These are phyloP conservation scores for Erpornis zantholeuca DNA, from an alignment of 2,113 vertebrate genomes.

Conservation along the genomic window DNA sequence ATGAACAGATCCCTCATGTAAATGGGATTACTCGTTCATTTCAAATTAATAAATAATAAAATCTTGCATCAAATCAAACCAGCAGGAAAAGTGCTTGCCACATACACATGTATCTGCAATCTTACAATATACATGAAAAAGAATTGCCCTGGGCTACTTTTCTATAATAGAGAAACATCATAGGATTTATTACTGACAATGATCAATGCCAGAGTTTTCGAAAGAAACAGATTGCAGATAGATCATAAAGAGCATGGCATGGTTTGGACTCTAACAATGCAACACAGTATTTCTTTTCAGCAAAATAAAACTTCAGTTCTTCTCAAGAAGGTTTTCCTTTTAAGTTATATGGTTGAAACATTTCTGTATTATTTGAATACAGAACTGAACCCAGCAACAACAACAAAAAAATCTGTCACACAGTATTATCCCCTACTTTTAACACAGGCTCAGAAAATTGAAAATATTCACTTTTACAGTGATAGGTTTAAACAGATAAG, in stretches of 20 bases:
- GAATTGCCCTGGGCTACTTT: neutral
- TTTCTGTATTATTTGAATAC: neutral
- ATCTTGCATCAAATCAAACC: neutral
- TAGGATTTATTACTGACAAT: neutral
- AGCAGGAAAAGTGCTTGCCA: neutral
- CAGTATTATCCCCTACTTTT: neutral
- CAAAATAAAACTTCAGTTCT: neutral
- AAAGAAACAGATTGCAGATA: neutral
- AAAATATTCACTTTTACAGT: neutral
- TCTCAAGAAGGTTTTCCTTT: neutral
- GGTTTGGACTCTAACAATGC: neutral
- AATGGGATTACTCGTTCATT: neutral
- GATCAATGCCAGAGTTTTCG: neutral
- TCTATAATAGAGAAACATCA: neutral
- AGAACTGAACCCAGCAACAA: neutral
- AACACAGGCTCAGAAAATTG: neutral
- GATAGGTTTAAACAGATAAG: neutral
- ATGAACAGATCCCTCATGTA: neutral
- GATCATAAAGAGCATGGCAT: neutral
- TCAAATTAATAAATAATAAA: slow-evolving; percentile 17
- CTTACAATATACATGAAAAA: neutral
- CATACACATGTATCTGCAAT: neutral
- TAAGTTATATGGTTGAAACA: neutral
- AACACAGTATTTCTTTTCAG: neutral
- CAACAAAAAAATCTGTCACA: neutral